These are phyloP conservation scores for Tragelaphus strepsiceros DNA, from an alignment of 2,113 vertebrate species.

Conservation along the genomic window DNA sequence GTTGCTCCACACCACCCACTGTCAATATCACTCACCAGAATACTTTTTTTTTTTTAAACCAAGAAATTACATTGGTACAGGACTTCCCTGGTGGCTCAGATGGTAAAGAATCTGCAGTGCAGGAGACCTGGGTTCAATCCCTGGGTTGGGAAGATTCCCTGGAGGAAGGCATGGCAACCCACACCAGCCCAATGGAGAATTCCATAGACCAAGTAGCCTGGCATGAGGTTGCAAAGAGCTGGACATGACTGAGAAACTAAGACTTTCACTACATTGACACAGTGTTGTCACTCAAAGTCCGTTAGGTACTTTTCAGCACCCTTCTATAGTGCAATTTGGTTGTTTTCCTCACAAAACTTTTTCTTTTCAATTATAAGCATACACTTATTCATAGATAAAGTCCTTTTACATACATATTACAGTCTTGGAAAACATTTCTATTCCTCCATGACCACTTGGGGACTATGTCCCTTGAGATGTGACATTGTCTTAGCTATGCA, in stretches of 20 bases:
- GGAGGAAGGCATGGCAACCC: background rate
- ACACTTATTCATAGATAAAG: background rate
- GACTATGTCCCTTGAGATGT: background rate
- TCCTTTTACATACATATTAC: background rate
- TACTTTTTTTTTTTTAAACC: background rate
- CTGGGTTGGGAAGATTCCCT: background rate
- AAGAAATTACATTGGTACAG: background rate
- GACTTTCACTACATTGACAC: background rate
- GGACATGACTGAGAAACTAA: background rate
- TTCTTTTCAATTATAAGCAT: background rate
- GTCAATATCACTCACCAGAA: background rate
- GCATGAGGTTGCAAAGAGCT: background rate
- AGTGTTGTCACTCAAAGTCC: background rate
- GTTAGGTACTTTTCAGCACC: background rate
- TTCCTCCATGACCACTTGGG: background rate
- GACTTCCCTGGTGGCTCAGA: background rate
- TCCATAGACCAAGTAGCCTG: background rate
- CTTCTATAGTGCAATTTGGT: background rate
- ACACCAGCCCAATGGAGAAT: background rate
- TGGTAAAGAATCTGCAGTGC: background rate
- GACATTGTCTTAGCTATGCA: background rate
- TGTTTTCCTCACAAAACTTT: background rate
- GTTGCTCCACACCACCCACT: background rate
- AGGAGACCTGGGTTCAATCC: background rate
- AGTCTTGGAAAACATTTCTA: background rate